A percentile compares a stretch with the other conserved stretches of the same genome.
phyloP scores from a whole-genome alignment of 2,888 invertebrate species.

The Cheilosia impressa region DNA sequence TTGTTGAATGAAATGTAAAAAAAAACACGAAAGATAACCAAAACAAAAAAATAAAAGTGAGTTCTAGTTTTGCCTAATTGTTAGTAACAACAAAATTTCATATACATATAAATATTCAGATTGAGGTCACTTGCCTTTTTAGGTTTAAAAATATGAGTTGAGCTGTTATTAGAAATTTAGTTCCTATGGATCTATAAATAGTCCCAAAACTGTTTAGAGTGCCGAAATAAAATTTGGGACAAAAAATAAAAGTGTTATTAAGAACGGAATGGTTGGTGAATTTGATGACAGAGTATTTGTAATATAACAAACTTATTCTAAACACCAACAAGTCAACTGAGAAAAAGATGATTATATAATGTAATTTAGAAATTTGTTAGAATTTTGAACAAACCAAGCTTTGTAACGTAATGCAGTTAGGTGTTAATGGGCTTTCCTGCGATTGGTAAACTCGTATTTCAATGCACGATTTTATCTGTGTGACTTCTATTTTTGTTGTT shows the following conservation, averaged over 20 bases:
- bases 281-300: neutral
- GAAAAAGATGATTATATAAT: neutral
- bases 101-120: too few relatives aligned
- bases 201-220: conserved; percentile 2
- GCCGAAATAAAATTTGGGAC: neutral
- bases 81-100: neutral
- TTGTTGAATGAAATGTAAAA: neutral
- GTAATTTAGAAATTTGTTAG: conserved; percentile 6
- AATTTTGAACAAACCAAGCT: conserved; percentile 30
- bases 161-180: neutral
- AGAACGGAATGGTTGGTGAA: neutral
- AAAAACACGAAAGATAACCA: neutral
- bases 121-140: neutral
- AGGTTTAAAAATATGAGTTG: neutral
- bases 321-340: neutral
- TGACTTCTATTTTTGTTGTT: too few relatives aligned
- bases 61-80: neutral
- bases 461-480: neutral
- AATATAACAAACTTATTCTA: neutral
- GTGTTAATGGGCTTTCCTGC: neutral
- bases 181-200: neutral
- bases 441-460: neutral
- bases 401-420: conserved; percentile 2
- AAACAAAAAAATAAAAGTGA: neutral
- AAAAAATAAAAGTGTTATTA: neutral